A percentile compares a stretch with the other conserved stretches of the same genome.
These are phyloP conservation scores for Orestias chungarensis DNA, from an alignment of 2,797 vertebrate genomes.

Conservation along the genomic window DNA sequence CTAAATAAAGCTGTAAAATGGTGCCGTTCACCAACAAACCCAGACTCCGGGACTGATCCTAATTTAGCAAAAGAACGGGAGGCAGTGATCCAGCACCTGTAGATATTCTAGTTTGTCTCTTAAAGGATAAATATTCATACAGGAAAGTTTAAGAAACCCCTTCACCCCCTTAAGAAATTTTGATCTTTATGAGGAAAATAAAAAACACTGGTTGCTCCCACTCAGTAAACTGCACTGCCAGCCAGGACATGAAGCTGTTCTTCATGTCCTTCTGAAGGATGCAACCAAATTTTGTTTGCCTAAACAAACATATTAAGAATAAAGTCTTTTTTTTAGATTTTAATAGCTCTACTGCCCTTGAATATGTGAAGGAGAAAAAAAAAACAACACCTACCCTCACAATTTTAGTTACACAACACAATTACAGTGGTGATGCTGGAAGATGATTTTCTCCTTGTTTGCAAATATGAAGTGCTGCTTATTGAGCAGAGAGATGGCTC, in stretches of 20 bases:
- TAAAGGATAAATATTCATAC: conserved; percentile 43
- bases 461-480: conserved; percentile 64
- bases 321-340: conserved; percentile 10
- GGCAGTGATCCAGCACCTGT: conserved; percentile 39
- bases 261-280: conserved; percentile 43
- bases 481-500: conserved; percentile 68
- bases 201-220: conserved; percentile 60
- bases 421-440: conserved; percentile 50
- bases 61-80: conserved; percentile 54
- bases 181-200: conserved; percentile 65
- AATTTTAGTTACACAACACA: conserved; percentile 47
- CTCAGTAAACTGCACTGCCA: conserved; percentile 66
- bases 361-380: conserved; percentile 43
- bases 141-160: conserved; percentile 58
- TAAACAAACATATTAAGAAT: conserved; percentile 9
- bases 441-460: conserved; percentile 69
- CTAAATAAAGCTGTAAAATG: conserved; percentile 25
- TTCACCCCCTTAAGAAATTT: conserved; percentile 66
- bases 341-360: conserved; percentile 22
- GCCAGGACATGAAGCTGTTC: conserved; percentile 63
- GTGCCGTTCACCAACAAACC: conserved; percentile 43
- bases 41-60: conserved; percentile 57
- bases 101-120: conserved; percentile 38
- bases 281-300: conserved; percentile 3
- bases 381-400: conserved; percentile 43